These are phyloP conservation scores for Hemibagrus guttatus DNA, from an alignment of 2,797 vertebrate genomes.

Conservation along the genomic window DNA sequence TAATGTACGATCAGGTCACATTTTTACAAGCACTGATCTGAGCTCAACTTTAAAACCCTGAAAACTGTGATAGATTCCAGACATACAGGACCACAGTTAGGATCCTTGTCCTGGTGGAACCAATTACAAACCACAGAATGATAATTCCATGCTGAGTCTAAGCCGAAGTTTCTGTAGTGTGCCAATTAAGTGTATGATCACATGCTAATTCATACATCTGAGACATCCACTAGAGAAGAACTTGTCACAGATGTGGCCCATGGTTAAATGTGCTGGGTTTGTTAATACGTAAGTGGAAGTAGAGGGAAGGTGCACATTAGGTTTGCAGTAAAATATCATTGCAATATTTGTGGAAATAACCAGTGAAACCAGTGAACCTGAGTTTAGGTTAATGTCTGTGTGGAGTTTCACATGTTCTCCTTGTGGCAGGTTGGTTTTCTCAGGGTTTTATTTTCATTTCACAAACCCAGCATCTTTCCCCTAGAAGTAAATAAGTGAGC, in stretches of 20 bases:
- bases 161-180: background rate
- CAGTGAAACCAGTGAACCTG: background rate
- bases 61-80: background rate
- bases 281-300: background rate
- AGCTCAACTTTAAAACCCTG: background rate
- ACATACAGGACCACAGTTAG: background rate
- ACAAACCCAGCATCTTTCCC: background rate
- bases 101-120: background rate
- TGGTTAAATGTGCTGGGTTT: background rate
- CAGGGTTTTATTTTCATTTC: background rate
- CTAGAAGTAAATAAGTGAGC: background rate
- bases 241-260: background rate
- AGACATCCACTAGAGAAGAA: background rate
- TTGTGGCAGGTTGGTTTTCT: background rate
- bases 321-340: background rate
- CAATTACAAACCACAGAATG: background rate
- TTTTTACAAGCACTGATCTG: background rate
- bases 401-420: background rate
- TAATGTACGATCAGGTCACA: background rate
- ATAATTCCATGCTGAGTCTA: background rate
- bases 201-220: background rate
- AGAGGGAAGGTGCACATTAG: too few relatives aligned
- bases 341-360: background rate
- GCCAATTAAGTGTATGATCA: background rate
- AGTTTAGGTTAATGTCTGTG: background rate